Conservation (phyloP, 2,888 invertebrate species). For the Drosophila maculinotata region DNA sequence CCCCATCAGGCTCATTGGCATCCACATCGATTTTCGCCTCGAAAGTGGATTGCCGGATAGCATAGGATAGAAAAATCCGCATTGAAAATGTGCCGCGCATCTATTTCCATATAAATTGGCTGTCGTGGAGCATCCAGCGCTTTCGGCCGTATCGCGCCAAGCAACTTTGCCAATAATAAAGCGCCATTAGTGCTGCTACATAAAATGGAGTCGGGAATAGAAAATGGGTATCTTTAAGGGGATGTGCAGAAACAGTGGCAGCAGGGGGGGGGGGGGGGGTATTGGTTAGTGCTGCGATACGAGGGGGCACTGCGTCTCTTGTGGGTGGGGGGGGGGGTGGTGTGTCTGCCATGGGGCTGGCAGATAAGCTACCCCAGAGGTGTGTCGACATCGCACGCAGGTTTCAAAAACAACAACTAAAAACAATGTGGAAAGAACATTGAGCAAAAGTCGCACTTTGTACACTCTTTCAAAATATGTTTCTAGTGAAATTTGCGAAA, state of each 20-base stretch:
- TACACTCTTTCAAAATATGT: no score
- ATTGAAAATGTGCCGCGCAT: conserved; percentile 77
- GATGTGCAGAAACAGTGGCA: no score
- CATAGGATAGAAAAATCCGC: conserved; percentile 55
- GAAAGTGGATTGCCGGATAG: conserved; percentile 49
- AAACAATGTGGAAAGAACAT: conserved; percentile 21
- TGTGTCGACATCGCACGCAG: conserved; percentile 30
- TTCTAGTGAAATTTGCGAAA: no score
- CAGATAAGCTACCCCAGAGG: conserved; percentile 49
- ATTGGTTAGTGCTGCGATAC: not conserved
- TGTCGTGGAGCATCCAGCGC: conserved; percentile 62
- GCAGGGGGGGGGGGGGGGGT: not conserved
- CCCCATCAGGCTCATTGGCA: conserved; percentile 35
- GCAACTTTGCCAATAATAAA: conserved; percentile 81
- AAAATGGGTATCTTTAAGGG: conserved; percentile 30
- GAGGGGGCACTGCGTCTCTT: not conserved
- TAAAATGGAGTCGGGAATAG: conserved; percentile 58
- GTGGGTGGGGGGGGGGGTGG: not conserved
- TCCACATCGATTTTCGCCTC: conserved; percentile 68
- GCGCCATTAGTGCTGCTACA: conserved; percentile 82
- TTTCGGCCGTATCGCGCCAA: conserved; percentile 50
- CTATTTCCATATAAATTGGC: conserved; percentile 82
- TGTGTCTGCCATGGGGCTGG: conserved; percentile 9
- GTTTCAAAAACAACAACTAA: conserved; percentile 14
- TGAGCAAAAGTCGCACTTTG: conserved; percentile 6